phyloP scores from a whole-genome alignment of 2,888 invertebrate genomes.

The Desoria tigrina region DNA sequence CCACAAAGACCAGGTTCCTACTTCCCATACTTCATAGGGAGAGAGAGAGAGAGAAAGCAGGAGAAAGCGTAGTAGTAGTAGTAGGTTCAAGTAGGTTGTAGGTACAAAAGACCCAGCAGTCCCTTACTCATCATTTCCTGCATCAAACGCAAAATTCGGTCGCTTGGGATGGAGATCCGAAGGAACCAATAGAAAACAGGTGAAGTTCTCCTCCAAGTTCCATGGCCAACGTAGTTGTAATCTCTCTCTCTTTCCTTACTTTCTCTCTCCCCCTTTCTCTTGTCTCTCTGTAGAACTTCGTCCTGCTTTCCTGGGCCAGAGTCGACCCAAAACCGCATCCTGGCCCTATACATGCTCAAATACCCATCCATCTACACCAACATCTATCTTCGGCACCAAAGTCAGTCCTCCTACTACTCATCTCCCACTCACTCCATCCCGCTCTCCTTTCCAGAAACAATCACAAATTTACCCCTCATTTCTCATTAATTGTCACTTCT shows the following conservation, averaged over 20 bases:
- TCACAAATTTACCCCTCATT: no score
- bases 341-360: conserved; percentile 12
- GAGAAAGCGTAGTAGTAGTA: background rate
- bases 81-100: background rate
- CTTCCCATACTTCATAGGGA: background rate
- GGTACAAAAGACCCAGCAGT: conserved; percentile 28
- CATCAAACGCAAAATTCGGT: conserved; percentile 48
- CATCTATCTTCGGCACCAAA: conserved; percentile 41
- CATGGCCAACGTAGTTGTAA: background rate
- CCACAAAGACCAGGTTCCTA: background rate
- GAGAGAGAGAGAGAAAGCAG: conserved; percentile 10
- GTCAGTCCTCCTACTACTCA: conserved; percentile 22
- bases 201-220: conserved; percentile 26
- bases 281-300: background rate
- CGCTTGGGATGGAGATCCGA: conserved; percentile 25
- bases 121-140: conserved; percentile 53
- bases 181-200: conserved; percentile 49
- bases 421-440: conserved; percentile 19
- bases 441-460: conserved; percentile 1
- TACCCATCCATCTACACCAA: conserved; percentile 37
- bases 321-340: conserved; percentile 7
- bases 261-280: background rate
- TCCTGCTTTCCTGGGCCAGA: background rate
- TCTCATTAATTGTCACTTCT: no score
- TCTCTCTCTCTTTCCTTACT: conserved; percentile 12